A percentile compares a stretch with the other conserved stretches of the same genome.
Evolutionary conservation across 2,888 invertebrate genomes (phyloP).

Genomic region (Phortica okadai): DNA sequence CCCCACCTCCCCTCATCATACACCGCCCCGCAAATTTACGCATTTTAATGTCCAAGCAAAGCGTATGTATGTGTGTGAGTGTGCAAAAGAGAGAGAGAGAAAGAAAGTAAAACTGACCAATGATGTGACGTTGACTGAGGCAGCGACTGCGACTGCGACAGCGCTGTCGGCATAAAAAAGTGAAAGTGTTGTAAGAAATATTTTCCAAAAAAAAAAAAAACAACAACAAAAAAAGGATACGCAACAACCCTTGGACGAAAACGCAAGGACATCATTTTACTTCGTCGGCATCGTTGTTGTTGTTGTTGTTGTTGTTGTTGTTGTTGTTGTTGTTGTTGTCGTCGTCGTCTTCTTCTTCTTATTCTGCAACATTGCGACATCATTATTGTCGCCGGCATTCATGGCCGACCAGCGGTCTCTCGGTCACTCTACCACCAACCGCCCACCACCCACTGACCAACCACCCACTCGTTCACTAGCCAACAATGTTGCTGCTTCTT

Average conservation of each 20-base stretch:
- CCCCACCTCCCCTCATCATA: not conserved
- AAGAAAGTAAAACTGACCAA: conserved; percentile 3
- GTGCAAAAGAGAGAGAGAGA: not conserved
- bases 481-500: too few species aligned
- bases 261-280: not conserved
- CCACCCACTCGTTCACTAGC: not conserved
- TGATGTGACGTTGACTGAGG: not conserved
- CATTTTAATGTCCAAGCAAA: conserved; percentile 17
- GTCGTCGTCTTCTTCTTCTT: too few species aligned
- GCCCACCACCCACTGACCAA: not conserved
- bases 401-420: conserved; percentile 1
- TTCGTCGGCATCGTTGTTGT: not conserved
- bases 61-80: too few species aligned
- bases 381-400: not conserved
- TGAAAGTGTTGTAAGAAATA: not conserved
- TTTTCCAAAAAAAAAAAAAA: not conserved
- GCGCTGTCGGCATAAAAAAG: not conserved
- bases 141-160: not conserved
- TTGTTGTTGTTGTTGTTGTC: too few species aligned
- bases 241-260: not conserved
- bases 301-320: too few species aligned
- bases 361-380: not conserved
- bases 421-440: not conserved
- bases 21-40: conserved; percentile 5
- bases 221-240: not conserved